These are phyloP conservation scores for Proctacanthus coquilletti DNA, from an alignment of 1,140 invertebrate species.

Conservation along the genomic window DNA sequence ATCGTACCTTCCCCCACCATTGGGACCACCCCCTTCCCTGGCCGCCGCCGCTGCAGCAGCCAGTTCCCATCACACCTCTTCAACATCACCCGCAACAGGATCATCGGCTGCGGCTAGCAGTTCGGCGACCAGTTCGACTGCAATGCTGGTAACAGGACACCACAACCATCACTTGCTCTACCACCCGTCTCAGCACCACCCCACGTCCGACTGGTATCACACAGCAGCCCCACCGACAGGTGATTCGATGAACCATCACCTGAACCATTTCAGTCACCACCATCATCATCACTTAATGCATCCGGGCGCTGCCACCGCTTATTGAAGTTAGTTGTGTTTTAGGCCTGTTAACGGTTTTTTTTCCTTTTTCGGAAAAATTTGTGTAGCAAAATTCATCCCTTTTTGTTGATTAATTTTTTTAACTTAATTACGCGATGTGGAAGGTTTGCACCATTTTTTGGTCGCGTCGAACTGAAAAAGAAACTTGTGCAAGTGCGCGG, in stretches of 20 bases:
- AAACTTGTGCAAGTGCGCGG: no score
- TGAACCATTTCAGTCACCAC: constrained; percentile 35
- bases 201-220: constrained; percentile 26
- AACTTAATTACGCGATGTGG: no score
- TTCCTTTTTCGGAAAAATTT: no score
- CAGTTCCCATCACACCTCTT: constrained; percentile 17
- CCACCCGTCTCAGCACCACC: constrained; percentile 28
- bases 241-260: constrained; percentile 42
- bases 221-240: constrained; percentile 33
- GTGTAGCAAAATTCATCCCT: no score
- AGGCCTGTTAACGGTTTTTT: no score
- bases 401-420: no score
- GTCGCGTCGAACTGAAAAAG: no score
- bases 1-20: constrained; percentile 22
- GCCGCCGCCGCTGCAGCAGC: constrained; percentile 8
- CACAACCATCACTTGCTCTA: constrained; percentile 26
- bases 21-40: constrained; percentile 15
- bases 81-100: constrained; percentile 12
- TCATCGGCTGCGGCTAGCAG: constrained; percentile 12
- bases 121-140: constrained; percentile 16
- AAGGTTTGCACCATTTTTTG: no score
- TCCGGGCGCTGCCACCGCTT: constrained; percentile 36
- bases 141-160: constrained; percentile 18
- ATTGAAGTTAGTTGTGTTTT: constrained; percentile 29
- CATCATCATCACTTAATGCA: constrained; percentile 34